A percentile compares a stretch with the other conserved stretches of the same genome.
Conservation (phyloP, 2,888 invertebrate genomes). For the Thecophora atra region DNA sequence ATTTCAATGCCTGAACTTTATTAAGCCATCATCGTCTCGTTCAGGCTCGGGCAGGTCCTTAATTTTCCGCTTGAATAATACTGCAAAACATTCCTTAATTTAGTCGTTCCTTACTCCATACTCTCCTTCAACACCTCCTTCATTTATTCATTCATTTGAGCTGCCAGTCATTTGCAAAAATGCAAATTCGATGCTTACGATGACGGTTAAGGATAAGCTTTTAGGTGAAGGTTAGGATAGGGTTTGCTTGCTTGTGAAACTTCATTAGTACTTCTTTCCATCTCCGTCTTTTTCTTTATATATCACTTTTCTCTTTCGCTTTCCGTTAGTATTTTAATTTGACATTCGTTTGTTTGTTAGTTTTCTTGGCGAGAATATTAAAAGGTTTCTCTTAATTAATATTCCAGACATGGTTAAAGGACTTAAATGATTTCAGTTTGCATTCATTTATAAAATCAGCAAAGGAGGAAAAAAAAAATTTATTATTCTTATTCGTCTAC, state of each 20-base stretch:
- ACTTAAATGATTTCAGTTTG: too few relatives aligned
- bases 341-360: not conserved
- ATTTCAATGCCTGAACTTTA: too few relatives aligned
- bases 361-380: too few relatives aligned
- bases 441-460: too few relatives aligned
- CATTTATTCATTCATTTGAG: not conserved
- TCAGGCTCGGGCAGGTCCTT: conserved; percentile 2
- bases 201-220: conserved; percentile 14
- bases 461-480: too few relatives aligned
- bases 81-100: not conserved
- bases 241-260: not conserved
- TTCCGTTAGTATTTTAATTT: not conserved
- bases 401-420: not conserved
- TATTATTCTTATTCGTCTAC: too few relatives aligned
- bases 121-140: not conserved
- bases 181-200: conserved; percentile 31
- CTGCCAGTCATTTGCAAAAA: conserved; percentile 20
- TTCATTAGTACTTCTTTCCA: too few relatives aligned
- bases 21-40: too few relatives aligned
- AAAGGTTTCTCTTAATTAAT: conserved; percentile 25
- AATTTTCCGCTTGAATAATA: conserved; percentile 31
- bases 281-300: too few relatives aligned
- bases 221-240: conserved; percentile 2
- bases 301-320: not conserved
- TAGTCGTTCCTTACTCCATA: not conserved